Evolutionary conservation across 2,113 vertebrate genomes (phyloP).

Genomic region (Laterallus jamaicensis): DNA sequence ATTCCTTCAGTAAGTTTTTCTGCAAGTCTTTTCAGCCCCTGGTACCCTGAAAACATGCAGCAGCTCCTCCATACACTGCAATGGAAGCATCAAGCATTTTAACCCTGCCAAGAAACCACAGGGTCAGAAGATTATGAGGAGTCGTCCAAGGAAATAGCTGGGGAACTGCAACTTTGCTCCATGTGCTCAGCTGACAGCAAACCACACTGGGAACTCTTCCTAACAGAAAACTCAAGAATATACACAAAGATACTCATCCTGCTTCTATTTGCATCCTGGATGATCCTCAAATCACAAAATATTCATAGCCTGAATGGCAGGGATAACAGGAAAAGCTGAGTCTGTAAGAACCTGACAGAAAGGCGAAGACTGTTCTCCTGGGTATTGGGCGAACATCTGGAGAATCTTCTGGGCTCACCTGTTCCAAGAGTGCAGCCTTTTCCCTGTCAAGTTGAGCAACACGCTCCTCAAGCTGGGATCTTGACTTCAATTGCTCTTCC

Average conservation of each 20-base stretch:
- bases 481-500: conserved; percentile 86
- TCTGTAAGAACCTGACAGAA: neutral
- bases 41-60: neutral
- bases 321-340: neutral
- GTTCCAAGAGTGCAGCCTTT: conserved; percentile 43
- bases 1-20: neutral
- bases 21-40: neutral
- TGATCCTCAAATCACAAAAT: neutral
- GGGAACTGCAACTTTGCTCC: neutral
- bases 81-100: neutral
- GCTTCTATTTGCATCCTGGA: neutral
- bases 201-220: neutral
- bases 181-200: neutral
- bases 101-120: neutral
- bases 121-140: neutral
- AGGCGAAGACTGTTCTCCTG: neutral
- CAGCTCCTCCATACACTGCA: neutral
- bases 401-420: conserved; percentile 5
- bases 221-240: neutral
- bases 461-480: conserved; percentile 78
- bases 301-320: neutral
- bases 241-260: neutral
- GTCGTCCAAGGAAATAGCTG: neutral
- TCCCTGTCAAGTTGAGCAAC: conserved; percentile 73
- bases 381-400: neutral